phyloP scores from a whole-genome alignment of 2,888 invertebrate species.

The Aporophyla lueneburgensis region DNA sequence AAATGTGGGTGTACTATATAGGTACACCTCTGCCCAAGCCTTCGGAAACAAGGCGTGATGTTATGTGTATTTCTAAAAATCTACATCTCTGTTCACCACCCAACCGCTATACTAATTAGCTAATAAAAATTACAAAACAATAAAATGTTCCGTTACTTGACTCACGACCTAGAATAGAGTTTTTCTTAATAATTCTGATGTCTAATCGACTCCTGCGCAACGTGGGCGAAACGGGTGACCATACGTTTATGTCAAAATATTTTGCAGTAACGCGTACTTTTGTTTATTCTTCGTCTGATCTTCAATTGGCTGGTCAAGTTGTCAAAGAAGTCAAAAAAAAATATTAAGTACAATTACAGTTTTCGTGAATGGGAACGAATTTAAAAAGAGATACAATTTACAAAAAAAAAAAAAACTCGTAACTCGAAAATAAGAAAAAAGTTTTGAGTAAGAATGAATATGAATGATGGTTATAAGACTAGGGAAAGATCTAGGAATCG shows the following conservation, averaged over 20 bases:
- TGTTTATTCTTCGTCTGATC: not conserved
- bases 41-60: too few species aligned
- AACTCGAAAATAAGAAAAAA: not conserved
- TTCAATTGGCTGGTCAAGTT: not conserved
- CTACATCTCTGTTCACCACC: not conserved
- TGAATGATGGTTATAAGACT: not conserved
- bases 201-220: conserved; percentile 60
- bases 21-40: too few species aligned
- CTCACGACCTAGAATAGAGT: conserved; percentile 63
- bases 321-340: not conserved
- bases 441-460: not conserved
- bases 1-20: too few species aligned
- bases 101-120: not conserved
- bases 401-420: too few species aligned
- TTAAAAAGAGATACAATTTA: not conserved
- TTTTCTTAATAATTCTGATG: conserved; percentile 68
- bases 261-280: not conserved
- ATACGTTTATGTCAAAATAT: conserved; percentile 37
- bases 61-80: too few species aligned
- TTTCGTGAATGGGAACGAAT: not conserved
- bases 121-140: conserved; percentile 52
- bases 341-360: not conserved
- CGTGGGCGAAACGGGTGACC: conserved; percentile 59
- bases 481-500: not conserved
- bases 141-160: conserved; percentile 65